A percentile compares a stretch with the other conserved stretches of the same genome.
phyloP scores from a whole-genome alignment of 2,888 invertebrate genomes.

The Pardosa pseudoannulata region DNA sequence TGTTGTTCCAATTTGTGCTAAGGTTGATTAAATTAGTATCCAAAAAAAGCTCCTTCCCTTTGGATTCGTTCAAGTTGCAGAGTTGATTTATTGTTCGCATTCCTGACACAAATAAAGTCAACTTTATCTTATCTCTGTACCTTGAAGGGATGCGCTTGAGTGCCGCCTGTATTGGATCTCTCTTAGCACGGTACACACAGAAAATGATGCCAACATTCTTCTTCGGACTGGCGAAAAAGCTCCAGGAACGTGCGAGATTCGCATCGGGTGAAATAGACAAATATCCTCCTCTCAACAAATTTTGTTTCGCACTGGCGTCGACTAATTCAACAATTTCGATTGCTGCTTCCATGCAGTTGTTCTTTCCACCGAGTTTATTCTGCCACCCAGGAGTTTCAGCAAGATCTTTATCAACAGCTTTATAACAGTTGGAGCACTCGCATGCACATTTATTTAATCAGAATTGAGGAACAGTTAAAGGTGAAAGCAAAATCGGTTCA shows the following conservation, averaged over 20 bases:
- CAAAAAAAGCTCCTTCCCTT: conserved; percentile 30
- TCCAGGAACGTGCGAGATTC: background rate
- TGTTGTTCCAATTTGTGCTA: conserved; percentile 27
- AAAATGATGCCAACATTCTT: background rate
- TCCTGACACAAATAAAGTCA: conserved; percentile 43
- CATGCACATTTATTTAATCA: too few relatives aligned
- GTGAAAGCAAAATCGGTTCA: too few relatives aligned
- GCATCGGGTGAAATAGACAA: background rate
- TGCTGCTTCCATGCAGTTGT: too few relatives aligned
- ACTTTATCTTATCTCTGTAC: conserved; percentile 29
- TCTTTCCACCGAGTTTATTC: too few relatives aligned
- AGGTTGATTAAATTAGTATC: conserved; percentile 39
- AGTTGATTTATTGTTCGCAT: conserved; percentile 52
- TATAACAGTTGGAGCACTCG: too few relatives aligned
- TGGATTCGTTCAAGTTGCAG: conserved; percentile 46
- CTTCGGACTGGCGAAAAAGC: background rate
- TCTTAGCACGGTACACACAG: background rate
- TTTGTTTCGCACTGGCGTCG: too few relatives aligned
- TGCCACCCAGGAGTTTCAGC: too few relatives aligned
- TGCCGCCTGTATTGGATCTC: background rate
- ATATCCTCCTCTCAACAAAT: background rate
- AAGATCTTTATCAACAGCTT: too few relatives aligned
- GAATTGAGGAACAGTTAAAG: too few relatives aligned
- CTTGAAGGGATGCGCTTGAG: background rate
- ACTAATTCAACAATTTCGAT: too few relatives aligned